Base-by-base conservation (phyloP, 2,113 vertebrate genomes). In the Burhinus oedicnemus region DNA sequence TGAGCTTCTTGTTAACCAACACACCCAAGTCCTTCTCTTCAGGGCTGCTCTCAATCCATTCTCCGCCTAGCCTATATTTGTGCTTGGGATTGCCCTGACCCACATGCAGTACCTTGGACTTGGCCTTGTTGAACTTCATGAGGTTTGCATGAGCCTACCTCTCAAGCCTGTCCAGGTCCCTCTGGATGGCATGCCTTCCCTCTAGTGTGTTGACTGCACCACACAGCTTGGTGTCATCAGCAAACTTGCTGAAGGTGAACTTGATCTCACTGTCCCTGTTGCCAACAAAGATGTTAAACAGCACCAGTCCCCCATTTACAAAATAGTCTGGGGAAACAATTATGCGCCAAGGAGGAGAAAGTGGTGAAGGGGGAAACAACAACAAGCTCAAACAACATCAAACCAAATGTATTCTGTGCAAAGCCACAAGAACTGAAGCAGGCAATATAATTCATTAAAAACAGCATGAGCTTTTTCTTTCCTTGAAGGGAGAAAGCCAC, bases 241-340 rank as follows among this genome's bases (percentile, higher is more conserved):
- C 18, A 65, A 42, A 21, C 62, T 15, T 65, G 38, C 18, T 42
- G 38, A 20, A 38, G 12, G 27, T 65, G 62, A 8, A 42, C 18
- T 65, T 6, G 6, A 30, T 42, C 12, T 8, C 38, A 30, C 18
- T 30, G 62, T 65, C 62, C 18, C 10, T 65, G 12, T 65, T 42
- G 12, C 19, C 38, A 42, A 65, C 38, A 42, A 14, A 42, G 26
- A 65, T 65, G 38, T 65, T 65, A 20, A 65, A 65, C 62, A 42
- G 8, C 38, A 30, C 26, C 20, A 27, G 18, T 30, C 27, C 27
- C 12, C 19, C 38, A 30, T 30, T 42, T 90, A 61, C 30, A 49
- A 7, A 12, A 6, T 36, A 70, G 36, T 92, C 81, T 82, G 45
- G n/a, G 80, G 47, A 95, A 96, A 71, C 29, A 95, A 93, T 97